Percentiles rank a stretch among this genome's conserved stretches.
Conservation (phyloP, 1,140 invertebrate species). For the Drosophila lini region DNA sequence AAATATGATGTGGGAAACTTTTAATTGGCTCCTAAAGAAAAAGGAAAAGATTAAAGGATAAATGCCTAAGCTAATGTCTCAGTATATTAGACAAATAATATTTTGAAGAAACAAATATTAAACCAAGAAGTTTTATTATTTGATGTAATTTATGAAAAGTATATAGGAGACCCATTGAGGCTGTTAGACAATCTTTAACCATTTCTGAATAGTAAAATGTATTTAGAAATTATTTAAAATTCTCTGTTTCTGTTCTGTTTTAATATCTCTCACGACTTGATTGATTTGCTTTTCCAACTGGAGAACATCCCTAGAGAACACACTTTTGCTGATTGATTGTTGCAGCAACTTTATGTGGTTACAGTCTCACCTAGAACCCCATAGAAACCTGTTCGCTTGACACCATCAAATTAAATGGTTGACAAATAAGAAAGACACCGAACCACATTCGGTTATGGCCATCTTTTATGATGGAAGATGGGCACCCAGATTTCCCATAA, state of each 20-base stretch:
- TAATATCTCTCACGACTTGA: not conserved
- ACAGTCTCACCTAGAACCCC: constrained; percentile 19
- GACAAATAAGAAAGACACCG: constrained; percentile 56
- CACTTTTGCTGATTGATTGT: constrained; percentile 29
- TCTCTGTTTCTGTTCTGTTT: no score
- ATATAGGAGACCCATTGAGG: no score
- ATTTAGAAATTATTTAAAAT: no score
- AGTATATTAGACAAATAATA: not conserved
- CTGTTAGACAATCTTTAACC: not conserved
- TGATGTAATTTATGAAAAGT: not conserved
- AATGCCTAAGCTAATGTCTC: no score
- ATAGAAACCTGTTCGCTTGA: constrained; percentile 41
- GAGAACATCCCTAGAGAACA: not conserved
- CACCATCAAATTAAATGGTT: constrained; percentile 60
- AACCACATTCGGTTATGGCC: constrained; percentile 23
- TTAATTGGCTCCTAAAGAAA: constrained; percentile 6
- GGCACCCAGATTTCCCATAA: constrained; percentile 20
- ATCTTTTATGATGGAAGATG: constrained; percentile 37
- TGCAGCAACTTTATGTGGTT: constrained; percentile 10
- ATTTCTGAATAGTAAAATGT: no score
- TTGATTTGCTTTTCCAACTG: constrained; percentile 15
- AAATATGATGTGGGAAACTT: constrained; percentile 10
- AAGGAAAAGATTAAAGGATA: constrained; percentile 1
- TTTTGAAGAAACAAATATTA: not conserved
- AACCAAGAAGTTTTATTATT: not conserved